Evolutionary conservation across 1,140 invertebrate genomes (phyloP), one percentile per base, ranked within the genome.

Genomic region (Whitmania pigra): DNA sequence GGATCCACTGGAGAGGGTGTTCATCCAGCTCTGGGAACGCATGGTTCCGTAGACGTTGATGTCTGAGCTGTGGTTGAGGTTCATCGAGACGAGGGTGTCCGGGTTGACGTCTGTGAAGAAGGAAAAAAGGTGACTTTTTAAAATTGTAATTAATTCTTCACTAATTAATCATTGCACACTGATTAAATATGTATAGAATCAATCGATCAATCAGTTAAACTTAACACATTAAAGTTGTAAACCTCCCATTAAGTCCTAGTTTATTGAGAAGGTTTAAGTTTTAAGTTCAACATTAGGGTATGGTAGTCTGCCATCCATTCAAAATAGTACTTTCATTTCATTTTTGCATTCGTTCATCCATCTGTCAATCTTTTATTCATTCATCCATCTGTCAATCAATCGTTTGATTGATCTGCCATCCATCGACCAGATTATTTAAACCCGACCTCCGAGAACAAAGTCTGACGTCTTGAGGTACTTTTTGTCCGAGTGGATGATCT

Each of bases 401-500:
- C 27, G 25, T n/a, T 67, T 25, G n/a, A n/a, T n/a, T 13, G 6
- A 25, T 63, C 15, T 20, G 20, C 20, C 57, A 9, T 6, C 15
- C 57, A 63, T 63, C 57, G 5, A 63, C 18, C 57, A 17, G 3
- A 63, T 3, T n/a, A 2, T 27, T 57, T n/a, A 9, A 27, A 13
- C 22, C 22, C 11, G 29, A 68, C 67, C 67, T 68, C 67, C 67
- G 3, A 68, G 29, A 36, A 68, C 67, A 36, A 68, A 36, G 31
- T 68, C 67, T 7, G 25, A 29, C 27, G 87, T 88, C 81, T 90
- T 90, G 71, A 99, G 84, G 81, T 98, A 96, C 81, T 98, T 98
- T 82, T 94, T 96, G 79, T 99, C 96, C 9, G 91, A 90, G 81
- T 95, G 91, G 87, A 99, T 89, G 17, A 89, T 87, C 79, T 95